Conservation (phyloP, 2,888 invertebrate genomes). For the Fragum sueziense region DNA sequence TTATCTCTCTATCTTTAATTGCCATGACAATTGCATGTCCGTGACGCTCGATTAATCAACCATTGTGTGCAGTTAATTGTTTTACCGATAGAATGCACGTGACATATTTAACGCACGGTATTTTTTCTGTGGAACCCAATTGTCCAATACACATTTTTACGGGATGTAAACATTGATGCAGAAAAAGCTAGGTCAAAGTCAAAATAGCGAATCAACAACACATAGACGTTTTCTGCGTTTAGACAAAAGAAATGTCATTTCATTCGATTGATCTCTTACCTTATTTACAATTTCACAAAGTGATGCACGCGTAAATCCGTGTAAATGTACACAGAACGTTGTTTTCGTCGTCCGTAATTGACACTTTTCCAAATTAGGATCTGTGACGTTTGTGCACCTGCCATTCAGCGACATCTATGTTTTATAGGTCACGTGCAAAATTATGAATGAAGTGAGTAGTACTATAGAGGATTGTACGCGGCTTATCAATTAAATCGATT, state of each 20-base stretch:
- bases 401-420: conserved; percentile 45
- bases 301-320: conserved; percentile 33
- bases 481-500: too few relatives aligned
- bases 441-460: conserved; percentile 44
- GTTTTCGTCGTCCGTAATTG: conserved; percentile 57
- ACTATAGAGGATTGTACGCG: not conserved
- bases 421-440: conserved; percentile 51
- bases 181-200: conserved; percentile 4
- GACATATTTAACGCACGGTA: conserved; percentile 12
- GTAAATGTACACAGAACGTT: conserved; percentile 41
- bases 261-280: conserved; percentile 4
- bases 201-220: not conserved
- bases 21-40: conserved; percentile 22
- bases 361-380: conserved; percentile 65
- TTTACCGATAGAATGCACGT: conserved; percentile 13
- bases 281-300: not conserved
- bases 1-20: not conserved
- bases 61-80: not conserved
- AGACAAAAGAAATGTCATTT: not conserved
- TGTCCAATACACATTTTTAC: conserved; percentile 26
- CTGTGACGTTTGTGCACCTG: conserved; percentile 62
- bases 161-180: conserved; percentile 19
- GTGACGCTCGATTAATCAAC: not conserved
- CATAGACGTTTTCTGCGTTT: not conserved
- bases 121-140: not conserved